These are phyloP conservation scores for Drosophila navojoa DNA, from an alignment of 1,140 invertebrate genomes.

Conservation along the genomic window DNA sequence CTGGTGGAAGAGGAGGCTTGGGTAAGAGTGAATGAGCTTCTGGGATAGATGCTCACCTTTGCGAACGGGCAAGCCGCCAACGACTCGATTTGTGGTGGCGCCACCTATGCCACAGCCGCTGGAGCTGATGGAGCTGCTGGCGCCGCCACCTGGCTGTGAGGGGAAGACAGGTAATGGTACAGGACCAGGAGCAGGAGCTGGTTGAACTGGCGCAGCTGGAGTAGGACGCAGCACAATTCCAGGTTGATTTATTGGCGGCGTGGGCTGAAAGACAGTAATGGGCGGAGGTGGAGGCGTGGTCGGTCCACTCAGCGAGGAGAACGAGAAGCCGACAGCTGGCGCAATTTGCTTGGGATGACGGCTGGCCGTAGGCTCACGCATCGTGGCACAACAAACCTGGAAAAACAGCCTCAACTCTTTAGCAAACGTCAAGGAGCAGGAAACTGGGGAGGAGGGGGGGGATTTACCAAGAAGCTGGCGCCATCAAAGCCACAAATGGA, in stretches of 20 bases:
- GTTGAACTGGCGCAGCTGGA: not conserved
- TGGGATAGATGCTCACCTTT: constrained; percentile 40
- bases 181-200: not conserved
- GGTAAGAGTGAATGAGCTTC: constrained; percentile 7
- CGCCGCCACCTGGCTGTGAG: constrained; percentile 42
- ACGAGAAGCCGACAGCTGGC: constrained; percentile 41
- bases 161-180: not conserved
- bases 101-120: constrained; percentile 69
- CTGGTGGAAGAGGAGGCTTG: constrained; percentile 72
- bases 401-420: not conserved
- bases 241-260: constrained; percentile 51
- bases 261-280: constrained; percentile 55
- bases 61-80: constrained; percentile 81
- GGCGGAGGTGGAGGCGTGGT: constrained; percentile 27
- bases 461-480: constrained; percentile 82
- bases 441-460: too few species aligned
- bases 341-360: constrained; percentile 58
- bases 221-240: constrained; percentile 6
- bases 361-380: constrained; percentile 18
- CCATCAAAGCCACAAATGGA: constrained; percentile 86
- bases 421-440: not conserved
- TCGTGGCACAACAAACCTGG: constrained; percentile 58
- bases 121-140: constrained; percentile 24
- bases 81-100: constrained; percentile 77
- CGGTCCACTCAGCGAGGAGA: constrained; percentile 40